Evolutionary conservation across 2,888 invertebrate species (phyloP), one percentile per base, ranked within the genome.

Genomic region (Boloria selene): DNA sequence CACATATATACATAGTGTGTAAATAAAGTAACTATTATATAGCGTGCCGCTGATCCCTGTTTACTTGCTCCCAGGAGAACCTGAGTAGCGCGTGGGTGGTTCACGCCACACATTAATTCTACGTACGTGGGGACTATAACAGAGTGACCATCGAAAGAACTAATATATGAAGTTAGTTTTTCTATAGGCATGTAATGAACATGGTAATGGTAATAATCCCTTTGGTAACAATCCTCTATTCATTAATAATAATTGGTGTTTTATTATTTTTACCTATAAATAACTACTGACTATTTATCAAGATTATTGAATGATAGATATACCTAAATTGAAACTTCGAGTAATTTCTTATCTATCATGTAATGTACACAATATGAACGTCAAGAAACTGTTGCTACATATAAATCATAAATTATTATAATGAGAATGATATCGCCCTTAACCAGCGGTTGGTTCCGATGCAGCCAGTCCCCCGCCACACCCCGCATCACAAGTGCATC

Each of bases 341-440:
- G 26, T 56, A 45, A 56, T 45, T 58, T 58, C 17, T 52, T 45
- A 51, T 6, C 13, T 31, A 13, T n/a, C 13, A 14, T 16, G n/a
- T 31, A 49, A 26, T 31, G 17, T 42, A 58, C 31, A 44, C 51
- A 17, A 26, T 26, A 16, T 17, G 14, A 17, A 17, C 44, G 51
- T 56, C 17, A 16, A 26, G 50, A 44, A 51, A n/a, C 58, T 17
- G 56, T 26, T 58, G 17, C 51, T 64, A 26, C 58, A 64, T 58
- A 58, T 58, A 59, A 59, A 64, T 61, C 49, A 67, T 67, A 53
- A 55, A 64, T 61, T 67, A 67, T 67, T 59, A 50, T 67, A 67
- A 67, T 64, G 67, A 67, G 60, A 51, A 26, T 55, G 60, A 55
- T 55, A 54, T 55, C 64, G 54, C 64, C 60, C 67, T 61, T 47